Base-by-base conservation (phyloP, 2,888 invertebrate genomes). In the Lissonota sp. region DNA sequence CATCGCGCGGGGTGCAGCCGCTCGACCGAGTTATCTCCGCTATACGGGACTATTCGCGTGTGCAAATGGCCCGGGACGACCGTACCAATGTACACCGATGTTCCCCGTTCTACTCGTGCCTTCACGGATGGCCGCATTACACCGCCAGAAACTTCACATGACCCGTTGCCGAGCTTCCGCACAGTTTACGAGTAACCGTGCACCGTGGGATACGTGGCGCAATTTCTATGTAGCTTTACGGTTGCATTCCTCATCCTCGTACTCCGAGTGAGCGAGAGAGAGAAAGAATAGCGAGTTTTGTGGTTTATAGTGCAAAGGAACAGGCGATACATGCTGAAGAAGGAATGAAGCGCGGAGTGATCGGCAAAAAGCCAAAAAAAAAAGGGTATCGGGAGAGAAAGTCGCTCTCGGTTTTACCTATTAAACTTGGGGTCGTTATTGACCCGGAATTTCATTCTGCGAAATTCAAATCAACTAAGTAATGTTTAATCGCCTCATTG, bases 131-230 rank as follows among this genome's bases (percentile, higher is more conserved):
- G 58, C 72, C 53, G 67, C 53, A 60, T 72, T 72, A 55, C 66
- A 67, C 78, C n/a, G n/a, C n/a, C 67, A 79, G 78, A 79, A 73
- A 79, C 78, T 72, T 73, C 72, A 67, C 72, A 67, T 73, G 72
- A 79, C 78, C 72, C 55, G 78, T 57, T 51, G 46, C 14, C 53
- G 42, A 79, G 78, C 72, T 79, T 67, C 67, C 67, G 55, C 75
- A n/a, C 7, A 79, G 78, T 79, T 79, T 79, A 79, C 72, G 78
- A 79, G 72, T 67, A 73, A 44, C 49, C 70, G n/a, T n/a, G n/a
- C n/a, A 74, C 49, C 78, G 72, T 44, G 67, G 49, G 62, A 39
- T 58, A 60, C 53, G 64, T 42, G 71, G 71, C 66, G 71, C 58
- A 64, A 57, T 78, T 66, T 16, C 77, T 64, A 70, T 57, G 51